Conservation (phyloP, 2,888 invertebrate species). For the Andrena trimmerana region DNA sequence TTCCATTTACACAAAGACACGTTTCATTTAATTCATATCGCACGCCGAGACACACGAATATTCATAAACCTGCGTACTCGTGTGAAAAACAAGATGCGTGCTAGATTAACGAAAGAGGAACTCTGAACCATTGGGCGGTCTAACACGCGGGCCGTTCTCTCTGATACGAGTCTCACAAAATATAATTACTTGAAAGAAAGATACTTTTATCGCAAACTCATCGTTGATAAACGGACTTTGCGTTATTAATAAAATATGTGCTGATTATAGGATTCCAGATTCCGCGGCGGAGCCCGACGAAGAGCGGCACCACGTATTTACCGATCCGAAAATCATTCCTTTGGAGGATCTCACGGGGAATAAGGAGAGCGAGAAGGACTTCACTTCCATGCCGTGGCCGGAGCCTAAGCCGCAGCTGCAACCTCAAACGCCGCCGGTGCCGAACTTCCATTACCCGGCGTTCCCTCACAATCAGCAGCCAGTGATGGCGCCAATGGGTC, state of each 20-base stretch:
- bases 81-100: constrained; percentile 73
- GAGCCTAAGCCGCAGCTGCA: constrained; percentile 91
- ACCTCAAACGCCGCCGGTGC: constrained; percentile 73
- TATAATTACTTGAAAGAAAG: background rate
- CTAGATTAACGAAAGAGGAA: constrained; percentile 75
- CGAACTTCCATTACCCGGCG: constrained; percentile 77
- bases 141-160: constrained; percentile 74
- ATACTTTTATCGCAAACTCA: background rate
- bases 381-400: constrained; percentile 92
- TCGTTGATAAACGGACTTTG: background rate
- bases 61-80: constrained; percentile 50
- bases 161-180: constrained; percentile 80
- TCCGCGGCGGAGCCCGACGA: constrained; percentile 94
- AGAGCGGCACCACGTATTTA: constrained; percentile 90
- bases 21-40: background rate
- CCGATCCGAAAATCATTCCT: constrained; percentile 94
- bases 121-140: constrained; percentile 81
- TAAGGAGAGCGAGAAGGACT: constrained; percentile 92
- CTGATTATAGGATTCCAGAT: constrained; percentile 90
- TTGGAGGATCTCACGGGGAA: constrained; percentile 95
- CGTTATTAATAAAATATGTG: background rate
- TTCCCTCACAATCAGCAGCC: constrained; percentile 83
- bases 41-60: constrained; percentile 15
- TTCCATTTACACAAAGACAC: constrained; percentile 11
- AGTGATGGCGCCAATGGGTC: constrained; percentile 75